phyloP scores from a whole-genome alignment of 2,888 invertebrate species.

The Arge pagana region DNA sequence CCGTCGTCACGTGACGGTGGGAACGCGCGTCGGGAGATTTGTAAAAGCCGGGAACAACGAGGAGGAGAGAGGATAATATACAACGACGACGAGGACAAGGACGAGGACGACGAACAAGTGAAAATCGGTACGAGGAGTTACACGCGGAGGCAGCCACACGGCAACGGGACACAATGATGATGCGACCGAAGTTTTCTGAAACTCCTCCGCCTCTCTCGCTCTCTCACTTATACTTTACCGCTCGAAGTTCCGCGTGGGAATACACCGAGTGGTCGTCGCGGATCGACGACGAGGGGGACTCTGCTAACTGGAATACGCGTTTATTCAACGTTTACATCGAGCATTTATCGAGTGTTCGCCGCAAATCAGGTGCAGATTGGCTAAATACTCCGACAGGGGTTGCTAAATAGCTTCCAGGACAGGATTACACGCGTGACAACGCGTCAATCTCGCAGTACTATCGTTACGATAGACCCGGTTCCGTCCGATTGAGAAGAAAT shows the following conservation, averaged over 20 bases:
- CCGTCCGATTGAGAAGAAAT: too few species aligned
- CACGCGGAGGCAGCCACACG: too few species aligned
- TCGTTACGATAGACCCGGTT: not conserved
- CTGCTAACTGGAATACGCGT: conserved; percentile 28
- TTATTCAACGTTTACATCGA: conserved; percentile 41
- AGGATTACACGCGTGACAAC: conserved; percentile 16
- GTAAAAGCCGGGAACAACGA: too few species aligned
- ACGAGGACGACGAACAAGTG: too few species aligned
- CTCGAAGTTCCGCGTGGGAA: conserved; percentile 18
- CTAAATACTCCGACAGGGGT: conserved; percentile 33
- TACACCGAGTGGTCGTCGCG: conserved; percentile 7
- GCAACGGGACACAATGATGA: conserved; percentile 17
- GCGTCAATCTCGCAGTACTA: not conserved
- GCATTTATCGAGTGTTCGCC: conserved; percentile 22
- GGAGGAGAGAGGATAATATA: too few species aligned
- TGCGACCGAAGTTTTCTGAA: conserved; percentile 13
- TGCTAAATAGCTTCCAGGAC: conserved; percentile 16
- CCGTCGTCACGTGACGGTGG: too few species aligned
- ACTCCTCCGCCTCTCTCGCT: too few species aligned
- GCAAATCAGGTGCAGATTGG: conserved; percentile 43
- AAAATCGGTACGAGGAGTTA: too few species aligned
- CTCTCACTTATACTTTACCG: too few species aligned
- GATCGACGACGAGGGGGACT: too few species aligned
- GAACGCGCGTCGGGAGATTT: too few species aligned
- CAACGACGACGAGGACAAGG: too few species aligned